Evolutionary conservation across 37 sponge, comb jelly and placozoan species (phyloP).

Genomic region (Bolinopsis microptera): DNA sequence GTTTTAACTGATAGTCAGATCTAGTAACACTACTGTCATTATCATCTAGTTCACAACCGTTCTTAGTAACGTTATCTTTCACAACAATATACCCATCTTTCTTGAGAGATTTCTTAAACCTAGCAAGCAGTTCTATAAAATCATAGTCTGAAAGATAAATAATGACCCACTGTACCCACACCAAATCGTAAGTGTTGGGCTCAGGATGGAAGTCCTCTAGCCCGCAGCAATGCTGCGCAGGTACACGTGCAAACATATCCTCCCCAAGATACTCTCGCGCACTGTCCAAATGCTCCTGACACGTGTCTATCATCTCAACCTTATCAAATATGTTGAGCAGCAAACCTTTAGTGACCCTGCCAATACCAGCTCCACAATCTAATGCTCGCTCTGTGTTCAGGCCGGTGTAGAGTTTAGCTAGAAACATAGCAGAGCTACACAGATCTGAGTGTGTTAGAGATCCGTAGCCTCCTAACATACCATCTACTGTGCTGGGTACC

Average conservation of each 20-base stretch:
- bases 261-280: constrained; percentile 73
- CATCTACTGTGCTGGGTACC: constrained; percentile 85
- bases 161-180: constrained; percentile 98
- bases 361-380: constrained; percentile 98
- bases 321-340: constrained; percentile 81
- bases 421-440: constrained; percentile 71
- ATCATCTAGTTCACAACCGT: constrained; percentile 72
- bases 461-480: constrained; percentile 87
- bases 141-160: constrained; percentile 88
- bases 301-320: constrained; percentile 91
- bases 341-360: constrained; percentile 80
- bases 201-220: constrained; percentile 86
- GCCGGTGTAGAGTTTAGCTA: constrained; percentile 66
- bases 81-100: constrained; percentile 78
- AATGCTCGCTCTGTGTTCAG: constrained; percentile 40
- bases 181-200: constrained; percentile 76
- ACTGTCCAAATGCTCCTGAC: constrained; percentile 76
- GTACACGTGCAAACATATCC: neutral
- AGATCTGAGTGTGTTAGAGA: constrained; percentile 73
- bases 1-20: constrained; percentile 62
- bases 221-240: constrained; percentile 54
- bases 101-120: constrained; percentile 71
- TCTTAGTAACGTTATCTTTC: constrained; percentile 85
- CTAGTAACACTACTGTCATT: constrained; percentile 86
- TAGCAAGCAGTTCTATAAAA: constrained; percentile 72